These are phyloP conservation scores for Coronaproctus castanopsis DNA, from an alignment of 2,888 invertebrate genomes.

Conservation along the genomic window DNA sequence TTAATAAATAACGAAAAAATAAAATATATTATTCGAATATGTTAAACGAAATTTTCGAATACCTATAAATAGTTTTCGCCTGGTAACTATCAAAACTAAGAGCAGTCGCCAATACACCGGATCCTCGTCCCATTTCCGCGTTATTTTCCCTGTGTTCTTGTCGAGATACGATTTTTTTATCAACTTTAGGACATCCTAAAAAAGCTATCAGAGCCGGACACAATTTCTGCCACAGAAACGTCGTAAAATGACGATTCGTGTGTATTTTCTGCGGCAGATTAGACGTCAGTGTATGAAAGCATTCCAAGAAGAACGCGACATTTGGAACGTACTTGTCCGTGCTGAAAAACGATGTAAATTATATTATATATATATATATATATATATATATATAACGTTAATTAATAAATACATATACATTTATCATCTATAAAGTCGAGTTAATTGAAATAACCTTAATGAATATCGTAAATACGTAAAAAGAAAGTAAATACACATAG, in stretches of 20 bases:
- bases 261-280: slow-evolving; percentile 65
- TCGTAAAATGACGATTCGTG: slow-evolving; percentile 65
- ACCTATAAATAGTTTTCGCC: slow-evolving; percentile 77
- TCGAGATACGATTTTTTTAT: slow-evolving; percentile 43
- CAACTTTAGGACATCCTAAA: slow-evolving; percentile 67
- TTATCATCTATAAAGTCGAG: not conserved
- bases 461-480: no score
- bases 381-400: not conserved
- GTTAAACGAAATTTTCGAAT: no score
- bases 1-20: no score
- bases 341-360: slow-evolving; percentile 20
- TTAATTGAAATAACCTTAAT: not conserved
- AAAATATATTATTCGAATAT: no score
- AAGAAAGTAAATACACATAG: not conserved
- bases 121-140: slow-evolving; percentile 38
- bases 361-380: not conserved
- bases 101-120: slow-evolving; percentile 46
- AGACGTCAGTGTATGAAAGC: slow-evolving; percentile 62
- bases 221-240: slow-evolving; percentile 79
- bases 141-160: slow-evolving; percentile 30
- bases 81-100: slow-evolving; percentile 63
- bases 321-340: slow-evolving; percentile 26
- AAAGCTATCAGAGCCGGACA: slow-evolving; percentile 75
- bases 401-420: not conserved
- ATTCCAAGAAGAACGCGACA: slow-evolving; percentile 60